Base-by-base conservation (phyloP, 1,140 invertebrate species). In the Panonychus citri region DNA sequence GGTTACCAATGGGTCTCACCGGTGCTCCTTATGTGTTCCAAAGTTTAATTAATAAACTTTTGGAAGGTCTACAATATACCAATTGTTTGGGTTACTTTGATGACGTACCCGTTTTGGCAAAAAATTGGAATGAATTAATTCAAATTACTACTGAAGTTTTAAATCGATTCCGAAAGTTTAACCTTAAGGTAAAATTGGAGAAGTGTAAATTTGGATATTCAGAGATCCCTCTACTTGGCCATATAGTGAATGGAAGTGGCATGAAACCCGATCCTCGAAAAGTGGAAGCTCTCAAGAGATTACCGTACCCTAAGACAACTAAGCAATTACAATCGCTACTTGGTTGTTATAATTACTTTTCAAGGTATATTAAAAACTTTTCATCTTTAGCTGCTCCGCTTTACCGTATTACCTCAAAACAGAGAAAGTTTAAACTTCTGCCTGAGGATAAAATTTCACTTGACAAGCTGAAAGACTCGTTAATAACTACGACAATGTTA, bases 301-400 rank as follows among this genome's bases (percentile, higher is more conserved):
- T 40, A n/a, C 13, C 3, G n/a, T n/a, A n/a, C n/a, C 64, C 62
- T n/a, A n/a, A n/a, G n/a, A n/a, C n/a, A n/a, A n/a, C n/a, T n/a
- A n/a, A n/a, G n/a, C n/a, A n/a, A n/a, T n/a, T n/a, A n/a, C 1
- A 30, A 39, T 15, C 40, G 7, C 59, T 60, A 17, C 53, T 62
- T 17, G 61, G 61, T 8, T 26, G 56, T 19, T 51, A 30, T 15
- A 40, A 30, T 25, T 62, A 54, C 21, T 62, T 55, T 51, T 51
- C 57, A 46, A 51, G 39, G 28, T 61, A 62, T 39, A 55, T 62
- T 64, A 25, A 27, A 43, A 53, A 67, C 53, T 65, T 67, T 27
- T 64, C 69, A 5, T 48, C 57, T 17, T 48, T 68, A 28, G 61
- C 67, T 30, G 54, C 58, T 19, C 52, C 52, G 8, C 26, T 53